Percentiles rank a stretch among this genome's conserved stretches.
These are phyloP conservation scores for Pantherophis vulpinus DNA, from an alignment of 2,797 vertebrate genomes.

Conservation along the genomic window DNA sequence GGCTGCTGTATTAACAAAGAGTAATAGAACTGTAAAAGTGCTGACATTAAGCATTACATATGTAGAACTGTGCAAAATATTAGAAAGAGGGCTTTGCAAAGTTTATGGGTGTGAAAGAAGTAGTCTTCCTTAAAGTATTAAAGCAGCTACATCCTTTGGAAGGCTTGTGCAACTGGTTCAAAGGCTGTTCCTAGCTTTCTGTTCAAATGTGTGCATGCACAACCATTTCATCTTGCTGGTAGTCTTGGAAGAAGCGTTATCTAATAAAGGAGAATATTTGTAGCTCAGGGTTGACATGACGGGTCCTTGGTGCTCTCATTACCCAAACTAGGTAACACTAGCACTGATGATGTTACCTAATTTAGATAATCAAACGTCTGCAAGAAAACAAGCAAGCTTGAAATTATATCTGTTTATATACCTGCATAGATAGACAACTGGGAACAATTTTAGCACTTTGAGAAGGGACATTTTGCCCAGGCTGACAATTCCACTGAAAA, in stretches of 20 bases:
- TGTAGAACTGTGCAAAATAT: neutral
- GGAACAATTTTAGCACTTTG: neutral
- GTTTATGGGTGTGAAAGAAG: neutral
- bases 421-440: neutral
- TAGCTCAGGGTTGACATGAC: too few relatives aligned
- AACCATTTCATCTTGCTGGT: neutral
- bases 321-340: too few relatives aligned
- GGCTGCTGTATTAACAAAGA: neutral
- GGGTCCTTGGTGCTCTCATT: too few relatives aligned
- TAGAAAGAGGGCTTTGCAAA: neutral
- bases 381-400: too few relatives aligned
- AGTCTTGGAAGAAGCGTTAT: neutral
- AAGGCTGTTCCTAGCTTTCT: neutral
- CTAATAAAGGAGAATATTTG: too few relatives aligned
- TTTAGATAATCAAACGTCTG: too few relatives aligned
- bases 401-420: neutral
- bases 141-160: neutral
- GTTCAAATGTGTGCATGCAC: neutral
- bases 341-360: too few relatives aligned
- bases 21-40: neutral
- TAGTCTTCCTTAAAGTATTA: neutral
- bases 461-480: neutral
- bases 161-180: neutral
- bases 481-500: neutral
- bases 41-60: constrained; percentile 39